Conservation (phyloP, 2,797 vertebrate species). For the Xenops minutus region DNA sequence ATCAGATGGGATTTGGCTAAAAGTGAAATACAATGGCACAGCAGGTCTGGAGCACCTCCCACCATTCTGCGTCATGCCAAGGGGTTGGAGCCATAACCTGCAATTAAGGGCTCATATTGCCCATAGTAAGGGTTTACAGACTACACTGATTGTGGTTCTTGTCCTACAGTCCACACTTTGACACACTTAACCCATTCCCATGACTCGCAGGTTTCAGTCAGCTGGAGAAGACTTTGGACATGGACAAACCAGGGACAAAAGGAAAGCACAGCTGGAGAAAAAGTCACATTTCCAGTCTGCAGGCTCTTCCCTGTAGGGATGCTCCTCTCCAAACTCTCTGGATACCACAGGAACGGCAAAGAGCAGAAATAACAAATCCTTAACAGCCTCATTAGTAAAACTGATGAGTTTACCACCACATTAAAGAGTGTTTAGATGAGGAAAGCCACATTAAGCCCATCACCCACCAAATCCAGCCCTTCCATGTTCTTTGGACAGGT, state of each 20-base stretch:
- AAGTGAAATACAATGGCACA: neutral
- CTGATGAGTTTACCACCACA: rapidly evolving
- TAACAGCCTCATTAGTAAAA: neutral
- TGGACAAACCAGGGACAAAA: rapidly evolving
- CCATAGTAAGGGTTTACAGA: neutral
- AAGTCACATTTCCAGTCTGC: neutral
- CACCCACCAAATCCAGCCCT: neutral
- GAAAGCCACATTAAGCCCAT: rapidly evolving
- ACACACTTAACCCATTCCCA: rapidly evolving
- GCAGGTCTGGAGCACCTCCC: neutral
- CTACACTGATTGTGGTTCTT: rapidly evolving
- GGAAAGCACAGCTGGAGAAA: neutral
- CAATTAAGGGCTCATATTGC: neutral
- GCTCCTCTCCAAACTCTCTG: neutral
- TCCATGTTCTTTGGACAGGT: neutral
- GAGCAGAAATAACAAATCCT: neutral
- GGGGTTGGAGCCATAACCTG: neutral
- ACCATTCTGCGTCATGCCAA: rapidly evolving
- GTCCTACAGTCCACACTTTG: rapidly evolving
- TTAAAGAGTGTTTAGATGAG: rapidly evolving
- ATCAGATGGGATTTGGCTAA: neutral
- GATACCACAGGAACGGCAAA: neutral
- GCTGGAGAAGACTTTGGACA: neutral
- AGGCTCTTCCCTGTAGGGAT: neutral
- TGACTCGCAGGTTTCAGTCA: neutral